Conservation (phyloP, 2,113 vertebrate genomes). For the Cisticola juncidis region DNA sequence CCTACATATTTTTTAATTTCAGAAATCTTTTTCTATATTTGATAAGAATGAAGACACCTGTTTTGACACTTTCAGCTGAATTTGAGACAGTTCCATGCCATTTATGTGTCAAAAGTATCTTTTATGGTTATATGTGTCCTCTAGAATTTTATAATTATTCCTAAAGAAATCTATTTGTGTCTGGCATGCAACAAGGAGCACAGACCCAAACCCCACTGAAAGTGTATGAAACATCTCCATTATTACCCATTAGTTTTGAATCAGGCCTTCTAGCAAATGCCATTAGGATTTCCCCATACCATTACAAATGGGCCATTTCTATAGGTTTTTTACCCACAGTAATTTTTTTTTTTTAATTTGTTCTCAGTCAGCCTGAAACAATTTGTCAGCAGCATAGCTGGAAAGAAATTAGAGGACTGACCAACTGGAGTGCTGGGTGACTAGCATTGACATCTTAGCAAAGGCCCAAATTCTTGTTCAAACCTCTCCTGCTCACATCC, state of each 20-base stretch:
- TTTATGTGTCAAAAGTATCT: not conserved
- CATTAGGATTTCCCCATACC: not conserved
- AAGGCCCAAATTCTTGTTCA: not conserved
- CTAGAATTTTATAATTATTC: not conserved
- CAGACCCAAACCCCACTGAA: not conserved
- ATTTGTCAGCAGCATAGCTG: not conserved
- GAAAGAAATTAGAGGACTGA: not conserved
- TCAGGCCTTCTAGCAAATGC: not conserved
- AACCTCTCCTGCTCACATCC: not conserved
- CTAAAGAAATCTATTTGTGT: not conserved
- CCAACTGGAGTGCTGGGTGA: not conserved
- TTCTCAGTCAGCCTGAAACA: not conserved
- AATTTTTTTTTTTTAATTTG: not conserved
- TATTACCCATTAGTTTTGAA: not conserved
- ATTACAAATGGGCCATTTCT: not conserved
- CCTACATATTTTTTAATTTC: not conserved
- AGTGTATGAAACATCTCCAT: not conserved
- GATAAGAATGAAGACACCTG: not conserved
- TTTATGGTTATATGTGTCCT: not conserved
- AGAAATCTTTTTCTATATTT: not conserved
- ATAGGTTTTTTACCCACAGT: not conserved
- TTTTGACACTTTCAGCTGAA: not conserved
- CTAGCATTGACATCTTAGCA: not conserved
- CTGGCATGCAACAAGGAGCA: not conserved
- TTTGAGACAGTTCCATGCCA: not conserved